Percentiles rank a stretch among this genome's conserved stretches.
phyloP scores from a whole-genome alignment of 2,888 invertebrate species.

The Gryllus longicercus region DNA sequence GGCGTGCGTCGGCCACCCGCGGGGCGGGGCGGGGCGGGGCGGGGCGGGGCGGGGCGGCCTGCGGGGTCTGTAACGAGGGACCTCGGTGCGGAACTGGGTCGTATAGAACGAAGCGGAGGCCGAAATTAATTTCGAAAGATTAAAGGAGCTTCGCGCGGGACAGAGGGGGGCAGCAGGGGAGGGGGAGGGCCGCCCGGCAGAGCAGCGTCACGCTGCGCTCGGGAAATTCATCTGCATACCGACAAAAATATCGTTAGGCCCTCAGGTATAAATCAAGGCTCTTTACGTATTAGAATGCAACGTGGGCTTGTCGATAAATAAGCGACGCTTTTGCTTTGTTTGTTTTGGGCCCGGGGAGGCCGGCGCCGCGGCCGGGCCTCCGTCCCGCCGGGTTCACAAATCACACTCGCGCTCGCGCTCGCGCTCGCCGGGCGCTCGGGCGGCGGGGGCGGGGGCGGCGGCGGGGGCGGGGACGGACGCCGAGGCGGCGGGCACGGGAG shows the following conservation, averaged over 20 bases:
- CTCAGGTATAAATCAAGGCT: background rate
- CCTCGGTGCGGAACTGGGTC: background rate
- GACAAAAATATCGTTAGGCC: background rate
- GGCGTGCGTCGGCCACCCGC: no score
- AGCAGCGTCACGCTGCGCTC: background rate
- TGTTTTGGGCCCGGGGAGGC: background rate
- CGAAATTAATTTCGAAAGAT: background rate
- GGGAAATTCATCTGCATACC: background rate
- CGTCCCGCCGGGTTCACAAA: background rate
- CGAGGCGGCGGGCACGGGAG: no score
- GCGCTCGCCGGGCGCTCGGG: no score
- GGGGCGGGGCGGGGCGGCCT: no score
- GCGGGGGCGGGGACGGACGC: no score
- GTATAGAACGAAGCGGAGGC: background rate
- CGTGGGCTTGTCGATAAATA: conserved; percentile 10
- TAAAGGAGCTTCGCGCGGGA: background rate
- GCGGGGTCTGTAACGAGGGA: no score
- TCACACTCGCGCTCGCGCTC: background rate
- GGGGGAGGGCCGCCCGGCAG: background rate
- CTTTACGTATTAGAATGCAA: conserved; percentile 9
- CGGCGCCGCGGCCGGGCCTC: background rate
- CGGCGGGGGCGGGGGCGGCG: background rate
- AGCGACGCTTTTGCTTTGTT: conserved; percentile 17
- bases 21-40: no score
- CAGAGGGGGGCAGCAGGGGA: background rate